Conservation (phyloP, 2,797 vertebrate species). For the Clarias platycephalus region DNA sequence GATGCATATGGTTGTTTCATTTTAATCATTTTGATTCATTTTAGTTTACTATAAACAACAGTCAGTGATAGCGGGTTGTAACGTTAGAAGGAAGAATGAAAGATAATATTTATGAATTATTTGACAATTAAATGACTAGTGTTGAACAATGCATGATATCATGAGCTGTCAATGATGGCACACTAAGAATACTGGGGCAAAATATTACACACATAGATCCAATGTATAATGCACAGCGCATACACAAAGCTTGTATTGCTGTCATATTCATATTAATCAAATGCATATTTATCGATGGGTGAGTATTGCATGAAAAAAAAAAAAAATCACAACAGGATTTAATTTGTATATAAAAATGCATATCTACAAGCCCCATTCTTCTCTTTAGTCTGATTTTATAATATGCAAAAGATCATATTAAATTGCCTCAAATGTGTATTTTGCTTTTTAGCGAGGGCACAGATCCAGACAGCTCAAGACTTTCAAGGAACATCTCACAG, state of each 20-base stretch:
- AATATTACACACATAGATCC: neutral
- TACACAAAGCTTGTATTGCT: neutral
- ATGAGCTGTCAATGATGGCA: neutral
- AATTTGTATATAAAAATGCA: neutral
- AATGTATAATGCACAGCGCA: too few species aligned
- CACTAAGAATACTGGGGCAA: neutral
- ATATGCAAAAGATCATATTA: neutral
- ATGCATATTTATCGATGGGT: neutral
- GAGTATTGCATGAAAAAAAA: neutral
- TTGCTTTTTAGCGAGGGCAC: neutral
- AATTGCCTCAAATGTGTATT: neutral
- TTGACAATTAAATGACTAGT: neutral
- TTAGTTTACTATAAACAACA: neutral
- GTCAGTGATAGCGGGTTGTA: neutral
- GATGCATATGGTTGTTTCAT: neutral
- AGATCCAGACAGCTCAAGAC: neutral
- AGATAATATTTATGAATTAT: too few species aligned
- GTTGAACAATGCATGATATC: neutral
- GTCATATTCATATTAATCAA: neutral
- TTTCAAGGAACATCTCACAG: conserved; percentile 23
- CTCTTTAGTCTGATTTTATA: neutral
- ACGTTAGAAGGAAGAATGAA: neutral
- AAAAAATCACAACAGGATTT: neutral
- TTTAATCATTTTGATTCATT: neutral
- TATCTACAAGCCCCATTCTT: neutral